Evolutionary conservation across 2,888 invertebrate genomes (phyloP).

Genomic region (Zonitis immaculata): DNA sequence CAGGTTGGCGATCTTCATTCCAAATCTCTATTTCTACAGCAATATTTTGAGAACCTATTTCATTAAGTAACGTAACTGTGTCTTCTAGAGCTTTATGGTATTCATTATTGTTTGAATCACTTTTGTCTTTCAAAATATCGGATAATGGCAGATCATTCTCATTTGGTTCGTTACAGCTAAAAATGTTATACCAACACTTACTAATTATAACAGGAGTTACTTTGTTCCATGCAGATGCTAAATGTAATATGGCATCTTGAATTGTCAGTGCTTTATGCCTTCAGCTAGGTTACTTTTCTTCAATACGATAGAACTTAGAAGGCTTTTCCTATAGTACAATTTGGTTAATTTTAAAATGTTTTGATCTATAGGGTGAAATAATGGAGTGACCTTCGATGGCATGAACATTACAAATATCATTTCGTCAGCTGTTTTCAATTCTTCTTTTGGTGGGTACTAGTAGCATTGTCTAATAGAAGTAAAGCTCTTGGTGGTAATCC

Average conservation of each 20-base stretch:
- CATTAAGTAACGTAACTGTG: no score
- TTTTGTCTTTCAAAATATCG: no score
- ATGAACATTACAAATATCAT: neutral
- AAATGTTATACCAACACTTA: neutral
- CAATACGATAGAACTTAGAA: neutral
- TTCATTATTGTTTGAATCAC: no score
- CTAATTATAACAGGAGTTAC: neutral
- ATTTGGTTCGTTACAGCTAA: neutral
- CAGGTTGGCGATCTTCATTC: no score
- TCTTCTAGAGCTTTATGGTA: no score
- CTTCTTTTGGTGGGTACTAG: neutral
- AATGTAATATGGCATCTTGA: neutral
- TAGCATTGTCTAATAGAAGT: neutral
- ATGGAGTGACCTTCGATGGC: neutral
- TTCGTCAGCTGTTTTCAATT: neutral
- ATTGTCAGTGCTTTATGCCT: neutral
- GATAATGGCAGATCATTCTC: no score
- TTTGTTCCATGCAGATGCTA: neutral
- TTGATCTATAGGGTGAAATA: neutral
- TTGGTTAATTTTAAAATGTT: neutral
- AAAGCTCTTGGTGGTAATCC: neutral
- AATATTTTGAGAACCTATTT: no score
- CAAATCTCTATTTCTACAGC: no score
- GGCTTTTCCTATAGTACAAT: neutral
- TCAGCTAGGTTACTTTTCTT: neutral